Evolutionary conservation across 2,113 vertebrate species (phyloP).

Genomic region (Corythornis vintsioides): DNA sequence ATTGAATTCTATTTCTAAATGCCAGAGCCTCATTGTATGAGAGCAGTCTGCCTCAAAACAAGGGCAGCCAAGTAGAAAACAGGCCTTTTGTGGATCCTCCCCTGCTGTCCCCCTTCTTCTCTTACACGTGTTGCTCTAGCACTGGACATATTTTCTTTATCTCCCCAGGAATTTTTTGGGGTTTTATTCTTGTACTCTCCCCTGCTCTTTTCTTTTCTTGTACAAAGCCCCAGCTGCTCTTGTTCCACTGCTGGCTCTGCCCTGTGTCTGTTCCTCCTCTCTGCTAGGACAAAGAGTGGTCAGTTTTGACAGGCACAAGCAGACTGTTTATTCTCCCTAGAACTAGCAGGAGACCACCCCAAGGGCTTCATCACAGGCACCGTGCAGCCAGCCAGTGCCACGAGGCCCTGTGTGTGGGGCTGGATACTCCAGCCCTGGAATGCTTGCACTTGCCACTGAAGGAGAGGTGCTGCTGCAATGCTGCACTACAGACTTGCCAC

Average conservation of each 20-base stretch:
- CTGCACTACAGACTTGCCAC: not conserved
- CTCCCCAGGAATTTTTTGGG: not conserved
- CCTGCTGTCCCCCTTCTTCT: not conserved
- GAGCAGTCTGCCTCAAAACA: constrained; percentile 3
- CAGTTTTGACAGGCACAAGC: not conserved
- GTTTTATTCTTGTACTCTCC: not conserved
- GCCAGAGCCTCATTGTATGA: not conserved
- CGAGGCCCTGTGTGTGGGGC: not conserved
- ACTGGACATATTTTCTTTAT: not conserved
- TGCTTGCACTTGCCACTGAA: not conserved
- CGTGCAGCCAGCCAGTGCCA: not conserved
- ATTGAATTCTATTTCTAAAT: not conserved
- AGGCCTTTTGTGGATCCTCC: not conserved
- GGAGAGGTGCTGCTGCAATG: not conserved
- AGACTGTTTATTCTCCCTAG: not conserved
- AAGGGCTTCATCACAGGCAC: not conserved
- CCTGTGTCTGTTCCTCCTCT: not conserved
- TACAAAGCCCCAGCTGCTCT: not conserved
- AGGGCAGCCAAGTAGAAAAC: not conserved
- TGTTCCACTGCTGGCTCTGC: not conserved
- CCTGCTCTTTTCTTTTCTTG: not conserved
- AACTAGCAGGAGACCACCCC: not conserved
- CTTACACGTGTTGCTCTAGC: not conserved
- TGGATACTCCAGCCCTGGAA: not conserved
- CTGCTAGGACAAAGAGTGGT: not conserved